Evolutionary conservation across 2,888 invertebrate species (phyloP).

Genomic region (Sphaerophoria taeniata): DNA sequence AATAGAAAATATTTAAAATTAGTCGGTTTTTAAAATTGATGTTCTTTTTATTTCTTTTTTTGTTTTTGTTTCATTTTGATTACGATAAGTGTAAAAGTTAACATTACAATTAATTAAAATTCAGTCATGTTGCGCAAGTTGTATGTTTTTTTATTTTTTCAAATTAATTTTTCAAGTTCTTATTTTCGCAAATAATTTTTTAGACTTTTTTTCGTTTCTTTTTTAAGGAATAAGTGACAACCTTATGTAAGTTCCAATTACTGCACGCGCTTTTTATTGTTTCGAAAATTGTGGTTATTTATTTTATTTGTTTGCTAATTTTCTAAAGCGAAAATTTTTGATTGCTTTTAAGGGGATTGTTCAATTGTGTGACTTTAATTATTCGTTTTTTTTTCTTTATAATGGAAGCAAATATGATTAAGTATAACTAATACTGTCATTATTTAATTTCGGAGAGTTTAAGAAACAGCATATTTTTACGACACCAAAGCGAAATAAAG

Average conservation of each 20-base stretch:
- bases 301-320: constrained; percentile 8
- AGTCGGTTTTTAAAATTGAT: constrained; percentile 58
- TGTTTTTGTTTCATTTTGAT: constrained; percentile 59
- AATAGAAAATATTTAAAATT: constrained; percentile 63
- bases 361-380: constrained; percentile 25
- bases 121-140: constrained; percentile 71
- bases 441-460: not conserved
- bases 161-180: constrained; percentile 9
- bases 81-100: constrained; percentile 68
- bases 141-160: constrained; percentile 34
- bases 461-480: not conserved
- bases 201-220: constrained; percentile 14
- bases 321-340: constrained; percentile 48
- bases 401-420: constrained; percentile 64
- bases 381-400: constrained; percentile 16
- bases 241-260: constrained; percentile 54
- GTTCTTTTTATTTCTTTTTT: constrained; percentile 46
- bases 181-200: constrained; percentile 15
- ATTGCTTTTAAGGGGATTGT: constrained; percentile 68
- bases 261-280: constrained; percentile 62
- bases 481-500: constrained; percentile 1
- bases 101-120: constrained; percentile 66
- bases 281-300: constrained; percentile 32
- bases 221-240: constrained; percentile 34
- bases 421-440: constrained; percentile 31